Evolutionary conservation across 2,113 vertebrate genomes (phyloP).

Genomic region (Chlamydotis undulata): DNA sequence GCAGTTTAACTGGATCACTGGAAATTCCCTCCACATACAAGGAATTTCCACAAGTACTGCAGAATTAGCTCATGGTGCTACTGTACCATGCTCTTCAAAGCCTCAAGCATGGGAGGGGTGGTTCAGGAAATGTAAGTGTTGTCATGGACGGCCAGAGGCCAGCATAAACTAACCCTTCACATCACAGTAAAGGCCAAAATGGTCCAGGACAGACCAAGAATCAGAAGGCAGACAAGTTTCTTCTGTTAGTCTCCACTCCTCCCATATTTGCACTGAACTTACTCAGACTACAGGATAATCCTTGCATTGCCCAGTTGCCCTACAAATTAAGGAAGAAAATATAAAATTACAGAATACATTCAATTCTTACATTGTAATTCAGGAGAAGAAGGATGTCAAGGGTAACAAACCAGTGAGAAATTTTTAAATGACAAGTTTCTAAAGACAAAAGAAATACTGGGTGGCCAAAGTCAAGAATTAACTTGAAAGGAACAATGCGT

Average conservation of each 20-base stretch:
- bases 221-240: neutral
- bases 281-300: neutral
- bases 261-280: neutral
- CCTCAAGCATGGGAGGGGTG: neutral
- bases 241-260: neutral
- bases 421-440: constrained; percentile 16
- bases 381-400: neutral
- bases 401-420: neutral
- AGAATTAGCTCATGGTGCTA: neutral
- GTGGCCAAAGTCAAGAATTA: constrained; percentile 37
- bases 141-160: neutral
- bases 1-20: neutral
- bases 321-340: neutral
- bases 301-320: neutral
- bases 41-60: neutral
- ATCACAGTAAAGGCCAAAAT: neutral
- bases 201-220: neutral
- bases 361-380: neutral
- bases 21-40: constrained; percentile 30
- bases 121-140: neutral
- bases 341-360: neutral
- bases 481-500: neutral
- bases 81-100: neutral
- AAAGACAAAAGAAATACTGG: constrained; percentile 41
- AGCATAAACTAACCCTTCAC: neutral